Conservation (phyloP, 2,888 invertebrate species). For the Acronicta alni region DNA sequence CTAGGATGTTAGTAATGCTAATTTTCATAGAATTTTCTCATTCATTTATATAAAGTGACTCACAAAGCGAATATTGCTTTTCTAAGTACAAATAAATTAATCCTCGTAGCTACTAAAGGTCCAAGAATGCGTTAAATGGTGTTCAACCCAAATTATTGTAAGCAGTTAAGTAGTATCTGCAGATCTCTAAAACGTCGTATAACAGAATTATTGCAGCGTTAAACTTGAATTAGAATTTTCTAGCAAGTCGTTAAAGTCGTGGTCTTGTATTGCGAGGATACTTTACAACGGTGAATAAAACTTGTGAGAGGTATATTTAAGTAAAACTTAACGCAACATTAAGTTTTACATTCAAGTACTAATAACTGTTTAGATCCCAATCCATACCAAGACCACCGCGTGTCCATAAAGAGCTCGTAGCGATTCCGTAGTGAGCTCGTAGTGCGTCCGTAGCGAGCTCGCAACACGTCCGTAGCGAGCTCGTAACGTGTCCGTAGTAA, state of each 20-base stretch:
- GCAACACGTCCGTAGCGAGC: too few relatives aligned
- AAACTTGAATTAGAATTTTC: slow-evolving; percentile 5
- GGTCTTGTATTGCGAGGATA: slow-evolving; percentile 1
- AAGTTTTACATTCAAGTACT: too few relatives aligned
- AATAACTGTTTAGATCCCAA: too few relatives aligned
- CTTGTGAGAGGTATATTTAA: background rate
- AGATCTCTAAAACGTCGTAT: slow-evolving; percentile 1
- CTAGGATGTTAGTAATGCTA: too few relatives aligned
- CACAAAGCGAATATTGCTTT: too few relatives aligned
- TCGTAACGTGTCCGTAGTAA: background rate
- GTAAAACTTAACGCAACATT: background rate
- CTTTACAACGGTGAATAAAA: background rate
- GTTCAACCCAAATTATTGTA: slow-evolving; percentile 1
- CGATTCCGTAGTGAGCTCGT: too few relatives aligned
- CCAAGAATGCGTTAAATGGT: background rate
- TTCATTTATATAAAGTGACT: too few relatives aligned
- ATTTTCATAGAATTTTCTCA: too few relatives aligned
- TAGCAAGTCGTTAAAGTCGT: background rate
- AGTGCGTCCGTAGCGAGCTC: too few relatives aligned
- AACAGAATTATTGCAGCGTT: slow-evolving; percentile 15
- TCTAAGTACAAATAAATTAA: background rate
- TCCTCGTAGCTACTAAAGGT: background rate
- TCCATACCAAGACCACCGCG: too few relatives aligned
- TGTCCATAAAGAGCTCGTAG: too few relatives aligned
- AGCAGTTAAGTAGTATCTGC: background rate